phyloP scores from a whole-genome alignment of 1,140 invertebrate species.

The Sycophila sp. region DNA sequence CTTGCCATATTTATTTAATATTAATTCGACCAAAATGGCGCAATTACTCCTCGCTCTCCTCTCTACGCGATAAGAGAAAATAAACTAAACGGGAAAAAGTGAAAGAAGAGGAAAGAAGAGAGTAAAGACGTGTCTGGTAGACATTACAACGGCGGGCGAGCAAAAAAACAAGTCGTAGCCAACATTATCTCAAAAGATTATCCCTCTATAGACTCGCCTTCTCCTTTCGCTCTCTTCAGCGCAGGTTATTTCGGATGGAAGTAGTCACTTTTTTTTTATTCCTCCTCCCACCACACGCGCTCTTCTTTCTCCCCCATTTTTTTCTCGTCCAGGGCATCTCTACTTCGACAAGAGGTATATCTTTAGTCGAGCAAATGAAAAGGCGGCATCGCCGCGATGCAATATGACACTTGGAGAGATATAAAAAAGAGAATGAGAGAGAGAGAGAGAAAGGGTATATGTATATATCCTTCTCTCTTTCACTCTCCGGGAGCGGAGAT shows the following conservation, averaged over 20 bases:
- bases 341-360: slow-evolving; percentile 2
- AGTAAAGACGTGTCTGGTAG: too few relatives aligned
- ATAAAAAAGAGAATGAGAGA: not conserved
- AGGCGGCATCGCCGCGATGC: slow-evolving; percentile 40
- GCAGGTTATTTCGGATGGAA: not conserved
- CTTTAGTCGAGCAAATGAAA: slow-evolving; percentile 42
- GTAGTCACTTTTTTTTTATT: not conserved
- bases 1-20: too few relatives aligned
- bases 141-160: too few relatives aligned
- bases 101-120: too few relatives aligned
- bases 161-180: too few relatives aligned
- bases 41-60: too few relatives aligned
- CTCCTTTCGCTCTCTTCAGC: not conserved
- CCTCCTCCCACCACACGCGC: not conserved
- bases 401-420: slow-evolving; percentile 12
- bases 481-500: not conserved
- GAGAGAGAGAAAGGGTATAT: not conserved
- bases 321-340: not conserved
- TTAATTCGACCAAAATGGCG: too few relatives aligned
- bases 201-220: too few relatives aligned
- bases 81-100: too few relatives aligned
- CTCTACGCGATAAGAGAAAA: too few relatives aligned
- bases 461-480: too few relatives aligned
- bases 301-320: not conserved
- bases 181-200: too few relatives aligned